These are phyloP conservation scores for Zaprionus davidi DNA, from an alignment of 1,140 invertebrate species.

Conservation along the genomic window DNA sequence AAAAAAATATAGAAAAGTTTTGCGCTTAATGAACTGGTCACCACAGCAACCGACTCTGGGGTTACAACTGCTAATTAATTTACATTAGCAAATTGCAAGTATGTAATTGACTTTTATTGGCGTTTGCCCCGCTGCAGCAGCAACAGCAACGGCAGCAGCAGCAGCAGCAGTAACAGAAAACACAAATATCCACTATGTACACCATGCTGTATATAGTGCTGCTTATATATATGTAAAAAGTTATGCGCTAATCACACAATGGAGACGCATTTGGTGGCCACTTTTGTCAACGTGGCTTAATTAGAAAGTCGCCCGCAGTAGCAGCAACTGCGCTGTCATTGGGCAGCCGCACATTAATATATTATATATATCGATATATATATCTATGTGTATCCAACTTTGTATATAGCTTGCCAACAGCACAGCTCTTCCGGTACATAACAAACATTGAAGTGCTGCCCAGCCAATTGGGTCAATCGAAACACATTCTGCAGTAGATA, in stretches of 20 bases:
- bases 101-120: slow-evolving; percentile 60
- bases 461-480: slow-evolving; percentile 26
- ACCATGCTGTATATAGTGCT: slow-evolving; percentile 9
- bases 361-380: not conserved
- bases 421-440: not conserved
- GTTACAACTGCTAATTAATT: slow-evolving; percentile 65
- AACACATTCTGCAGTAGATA: not conserved
- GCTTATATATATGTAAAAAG: slow-evolving; percentile 19
- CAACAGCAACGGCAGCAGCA: slow-evolving; percentile 13
- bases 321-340: not conserved
- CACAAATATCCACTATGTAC: slow-evolving; percentile 31
- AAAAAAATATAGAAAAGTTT: slow-evolving; percentile 36
- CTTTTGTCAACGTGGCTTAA: slow-evolving; percentile 52
- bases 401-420: not conserved
- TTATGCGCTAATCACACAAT: slow-evolving; percentile 61
- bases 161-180: slow-evolving; percentile 24
- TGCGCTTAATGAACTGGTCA: slow-evolving; percentile 61
- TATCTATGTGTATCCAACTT: not conserved
- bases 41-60: slow-evolving; percentile 51
- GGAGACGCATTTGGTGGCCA: slow-evolving; percentile 49
- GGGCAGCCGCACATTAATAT: not conserved
- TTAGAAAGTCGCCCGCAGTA: slow-evolving; percentile 21
- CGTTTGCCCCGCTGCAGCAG: slow-evolving; percentile 33
- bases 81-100: slow-evolving; percentile 71
- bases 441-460: not conserved